phyloP scores from a whole-genome alignment of 2,797 vertebrate genomes.

The Hypotaenidia philippensis region DNA sequence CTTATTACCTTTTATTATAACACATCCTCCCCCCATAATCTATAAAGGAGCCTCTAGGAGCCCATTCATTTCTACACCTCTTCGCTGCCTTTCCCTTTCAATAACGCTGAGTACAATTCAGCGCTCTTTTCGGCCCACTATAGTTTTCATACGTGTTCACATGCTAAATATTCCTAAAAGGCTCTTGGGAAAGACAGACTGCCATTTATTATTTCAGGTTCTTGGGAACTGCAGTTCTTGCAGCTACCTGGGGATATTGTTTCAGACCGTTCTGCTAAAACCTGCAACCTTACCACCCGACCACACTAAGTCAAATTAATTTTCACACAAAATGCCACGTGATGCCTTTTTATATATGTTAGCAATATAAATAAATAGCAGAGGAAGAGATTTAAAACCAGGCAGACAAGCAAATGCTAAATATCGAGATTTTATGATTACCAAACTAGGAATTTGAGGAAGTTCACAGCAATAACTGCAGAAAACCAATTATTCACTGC shows the following conservation, averaged over 20 bases:
- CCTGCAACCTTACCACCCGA: not conserved
- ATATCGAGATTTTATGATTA: not conserved
- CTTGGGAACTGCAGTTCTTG: not conserved
- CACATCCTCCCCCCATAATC: conserved; percentile 51
- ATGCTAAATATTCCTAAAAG: conserved; percentile 53
- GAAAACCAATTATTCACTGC: not conserved
- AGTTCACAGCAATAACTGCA: not conserved
- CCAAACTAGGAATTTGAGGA: not conserved
- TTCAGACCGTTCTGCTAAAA: not conserved
- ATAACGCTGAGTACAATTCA: conserved; percentile 42
- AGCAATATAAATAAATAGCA: not conserved
- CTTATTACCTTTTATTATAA: conserved; percentile 71
- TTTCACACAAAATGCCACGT: not conserved
- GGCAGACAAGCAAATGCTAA: conserved; percentile 3
- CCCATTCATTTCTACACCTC: conserved; percentile 55
- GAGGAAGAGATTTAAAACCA: not conserved
- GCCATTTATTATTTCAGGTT: not conserved
- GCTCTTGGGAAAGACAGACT: conserved; percentile 26
- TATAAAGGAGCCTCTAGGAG: conserved; percentile 62
- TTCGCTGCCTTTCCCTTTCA: conserved; percentile 24
- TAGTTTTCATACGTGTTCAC: conserved; percentile 4
- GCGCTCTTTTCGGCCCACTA: conserved; percentile 8
- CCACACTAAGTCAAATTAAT: not conserved
- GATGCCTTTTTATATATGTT: not conserved
- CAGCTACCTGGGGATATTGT: not conserved